Evolutionary conservation across 2,888 invertebrate genomes (phyloP), one percentile per base, ranked within the genome.

Genomic region (Rotaria magnacalcarata): DNA sequence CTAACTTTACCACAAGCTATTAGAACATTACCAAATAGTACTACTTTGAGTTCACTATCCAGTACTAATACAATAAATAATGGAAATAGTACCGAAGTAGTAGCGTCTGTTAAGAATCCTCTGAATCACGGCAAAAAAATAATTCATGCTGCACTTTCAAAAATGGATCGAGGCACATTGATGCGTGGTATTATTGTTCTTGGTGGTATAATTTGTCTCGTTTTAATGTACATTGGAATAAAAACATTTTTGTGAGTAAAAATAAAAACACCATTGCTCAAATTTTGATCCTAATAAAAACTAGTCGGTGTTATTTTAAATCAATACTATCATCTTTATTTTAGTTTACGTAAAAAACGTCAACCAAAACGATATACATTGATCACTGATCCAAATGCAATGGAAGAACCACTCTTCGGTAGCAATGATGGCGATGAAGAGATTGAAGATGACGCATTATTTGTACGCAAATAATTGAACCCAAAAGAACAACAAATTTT

Each of bases 301-400:
- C 2, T 34, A 34, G 34, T 34, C 34, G 34, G 34, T 34, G 34
- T 34, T 34, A 34, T 34, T 34, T 34, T 34, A 2, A 34, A 16
- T 54, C 16, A 16, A 21, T 54, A 54, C 21, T 54, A 54, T 54
- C 21, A 54, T 54, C 2, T 21, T 34, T 19, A 41, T 67, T 34
- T 67, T 80, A 80, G 80, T 43, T 80, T 80, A 80, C 80, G 80
- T n/a, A 80, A 80, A 80, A 80, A 80, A 47, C 80, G 80, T 47
- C 80, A 47, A 80, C 80, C 80, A 47, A 80, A 80, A 80, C 24
- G 47, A n/a, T 80, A 80, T 47, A 80, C 80, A 24, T 80, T 80
- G 19, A 80, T 80, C n/a, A 80, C 43, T 2, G 47, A 80, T n/a
- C 43, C 80, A 43, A 47, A 16, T 24, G 34, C 67, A 11, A 27